Conservation (phyloP, 2,113 vertebrate species). For the Chroicocephalus ridibundus region DNA sequence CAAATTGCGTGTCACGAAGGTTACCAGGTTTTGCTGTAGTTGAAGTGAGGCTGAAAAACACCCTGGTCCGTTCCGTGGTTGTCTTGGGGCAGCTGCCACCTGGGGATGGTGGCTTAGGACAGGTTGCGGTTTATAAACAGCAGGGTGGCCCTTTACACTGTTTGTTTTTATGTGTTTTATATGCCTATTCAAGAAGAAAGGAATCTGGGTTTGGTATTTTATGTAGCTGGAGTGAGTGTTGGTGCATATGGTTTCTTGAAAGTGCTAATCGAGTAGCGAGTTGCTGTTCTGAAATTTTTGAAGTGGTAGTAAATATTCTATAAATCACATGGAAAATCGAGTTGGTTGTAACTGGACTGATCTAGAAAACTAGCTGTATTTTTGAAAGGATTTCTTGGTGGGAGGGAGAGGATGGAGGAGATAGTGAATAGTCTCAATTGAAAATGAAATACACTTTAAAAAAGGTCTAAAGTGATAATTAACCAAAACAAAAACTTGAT, state of each 20-base stretch:
- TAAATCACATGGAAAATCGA: not conserved
- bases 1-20: accelerated
- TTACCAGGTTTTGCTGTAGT: accelerated
- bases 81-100: not conserved
- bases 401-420: not conserved
- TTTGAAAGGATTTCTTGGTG: not conserved
- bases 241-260: accelerated
- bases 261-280: not conserved
- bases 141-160: not conserved
- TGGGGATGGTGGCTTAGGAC: not conserved
- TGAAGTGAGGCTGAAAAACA: accelerated
- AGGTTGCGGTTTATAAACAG: not conserved
- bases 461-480: not conserved
- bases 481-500: not conserved
- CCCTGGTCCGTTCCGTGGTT: accelerated
- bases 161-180: not conserved
- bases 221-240: not conserved
- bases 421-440: not conserved
- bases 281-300: not conserved
- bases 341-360: not conserved
- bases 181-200: not conserved
- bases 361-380: not conserved
- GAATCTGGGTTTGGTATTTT: not conserved
- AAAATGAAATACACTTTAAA: not conserved
- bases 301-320: not conserved